Evolutionary conservation across 2,888 invertebrate species (phyloP), one percentile per base, ranked within the genome.

Genomic region (Nipponacmea schrenckii): DNA sequence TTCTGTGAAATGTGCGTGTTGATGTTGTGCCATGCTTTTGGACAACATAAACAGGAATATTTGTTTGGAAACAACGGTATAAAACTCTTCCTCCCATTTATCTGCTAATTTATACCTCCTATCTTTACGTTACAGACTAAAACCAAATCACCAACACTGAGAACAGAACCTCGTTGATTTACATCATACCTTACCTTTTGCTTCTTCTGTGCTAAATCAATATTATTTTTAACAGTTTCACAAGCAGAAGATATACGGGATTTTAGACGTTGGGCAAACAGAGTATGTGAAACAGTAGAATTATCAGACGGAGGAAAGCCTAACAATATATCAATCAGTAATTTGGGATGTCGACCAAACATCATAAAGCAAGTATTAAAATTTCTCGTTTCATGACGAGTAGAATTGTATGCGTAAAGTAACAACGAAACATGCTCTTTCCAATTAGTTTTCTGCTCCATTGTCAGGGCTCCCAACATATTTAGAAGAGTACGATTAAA

Each of bases 291-390:
- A n/a, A n/a, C 44, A 20, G 12, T 20, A n/a, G 12, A 31, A 45
- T 27, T 50, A 26, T 46, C 17, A 50, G 20, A 27, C 15, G 26
- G 27, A n/a, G 31, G 15, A 14, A 56, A n/a, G 45, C 56, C 64
- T 66, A 78, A 74, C 4, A 65, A 44, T n/a, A 69, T 20, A 50
- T 77, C 78, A 12, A 75, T 56, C 1, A 74, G 78, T 26, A 77
- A 67, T n/a, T 70, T 66, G 12, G 74, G 77, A 20, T 69, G 44
- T 15, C 76, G 44, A 27, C 77, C 76, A 67, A 71, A 76, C 69
- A 77, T 71, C 1, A 76, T 27, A 62, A 67, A 74, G 48, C 70
- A 78, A 0, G 78, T 77, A 3, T 74, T 67, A 39, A 62, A 67
- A 17, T 67, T 69, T 5, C 74, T 75, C 10, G 71, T 44, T 14